Evolutionary conservation across 2,797 vertebrate genomes (phyloP), one percentile per base, ranked within the genome.

Genomic region (Sebastolobus alascanus): DNA sequence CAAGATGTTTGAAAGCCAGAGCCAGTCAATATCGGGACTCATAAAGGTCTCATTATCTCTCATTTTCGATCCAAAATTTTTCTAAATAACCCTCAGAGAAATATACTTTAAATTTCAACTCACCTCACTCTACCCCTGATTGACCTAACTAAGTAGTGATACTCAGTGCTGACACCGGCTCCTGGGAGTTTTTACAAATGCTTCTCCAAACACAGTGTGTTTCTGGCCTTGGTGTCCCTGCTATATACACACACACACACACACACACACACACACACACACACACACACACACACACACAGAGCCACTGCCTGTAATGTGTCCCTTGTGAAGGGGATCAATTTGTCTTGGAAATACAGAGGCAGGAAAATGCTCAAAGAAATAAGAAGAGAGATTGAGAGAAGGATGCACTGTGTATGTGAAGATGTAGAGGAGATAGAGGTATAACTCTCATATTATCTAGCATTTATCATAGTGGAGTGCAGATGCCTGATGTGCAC

Each of bases 401-500:
- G 20, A 14, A 22, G 9, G n/a, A 29, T 22, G 14, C 27, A 33
- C 65, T 75, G 50, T 77, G 6, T 55, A 4, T 31, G 72, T 80
- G 18, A 46, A 35, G 35, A 67, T 56, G 20, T 38, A 29, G 56
- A 52, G 14, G 25, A 13, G 52, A 25, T 40, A 79, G 76, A 78
- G n/a, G 46, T 66, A 72, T 77, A 55, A 52, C 50, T 22, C 40
- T 37, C 68, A 73, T 80, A 88, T 88, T 87, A 90, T 84, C 77
- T 38, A 59, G n/a, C 83, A 85, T 93, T 91, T 84, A 90, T 92
- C 81, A 88, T 64, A 60, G 65, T 10, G 56, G 31, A 84, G 72
- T 60, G 54, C 65, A 37, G 46, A 76, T 61, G 67, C 80, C 79
- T 68, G 77, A 81, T 79, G 77, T 59, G 73, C 73, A 66, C 69